phyloP scores from a whole-genome alignment of 1,140 invertebrate genomes.

The Dreissena rostriformis region DNA sequence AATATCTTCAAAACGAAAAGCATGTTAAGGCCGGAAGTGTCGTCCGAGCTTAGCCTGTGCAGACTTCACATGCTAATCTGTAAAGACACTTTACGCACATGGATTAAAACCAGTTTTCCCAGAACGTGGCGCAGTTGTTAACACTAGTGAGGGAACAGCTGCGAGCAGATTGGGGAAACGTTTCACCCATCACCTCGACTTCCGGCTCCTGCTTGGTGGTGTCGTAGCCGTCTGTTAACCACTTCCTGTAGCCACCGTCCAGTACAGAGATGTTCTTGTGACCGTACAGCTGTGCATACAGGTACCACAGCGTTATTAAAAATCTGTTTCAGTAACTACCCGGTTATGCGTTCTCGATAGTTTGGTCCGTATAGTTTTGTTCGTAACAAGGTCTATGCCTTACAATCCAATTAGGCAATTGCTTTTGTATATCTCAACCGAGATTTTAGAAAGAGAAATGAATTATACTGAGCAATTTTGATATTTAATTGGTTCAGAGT shows the following conservation, averaged over 20 bases:
- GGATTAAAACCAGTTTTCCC: background rate
- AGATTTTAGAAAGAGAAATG: background rate
- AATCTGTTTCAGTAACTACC: no score
- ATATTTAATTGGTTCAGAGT: background rate
- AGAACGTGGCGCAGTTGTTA: background rate
- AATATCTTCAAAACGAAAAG: background rate
- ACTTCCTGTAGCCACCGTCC: constrained; percentile 69
- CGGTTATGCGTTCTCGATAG: no score
- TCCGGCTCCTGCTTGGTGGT: constrained; percentile 60
- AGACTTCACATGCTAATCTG: background rate
- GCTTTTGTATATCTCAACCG: background rate
- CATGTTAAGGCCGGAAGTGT: background rate
- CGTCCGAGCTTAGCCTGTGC: background rate
- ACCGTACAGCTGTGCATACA: constrained; percentile 62
- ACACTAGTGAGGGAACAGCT: no score
- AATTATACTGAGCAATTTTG: background rate
- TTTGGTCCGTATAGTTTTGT: no score
- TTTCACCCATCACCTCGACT: constrained; percentile 53
- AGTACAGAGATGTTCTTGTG: constrained; percentile 70
- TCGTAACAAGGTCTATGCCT: no score
- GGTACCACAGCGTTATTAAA: background rate
- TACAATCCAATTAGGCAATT: no score
- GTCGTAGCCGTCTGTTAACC: constrained; percentile 67
- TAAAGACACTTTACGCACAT: background rate
- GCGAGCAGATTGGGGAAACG: no score